A percentile compares a stretch with the other conserved stretches of the same genome.
phyloP scores from a whole-genome alignment of 2,888 invertebrate species.

The Andrena bucephala region DNA sequence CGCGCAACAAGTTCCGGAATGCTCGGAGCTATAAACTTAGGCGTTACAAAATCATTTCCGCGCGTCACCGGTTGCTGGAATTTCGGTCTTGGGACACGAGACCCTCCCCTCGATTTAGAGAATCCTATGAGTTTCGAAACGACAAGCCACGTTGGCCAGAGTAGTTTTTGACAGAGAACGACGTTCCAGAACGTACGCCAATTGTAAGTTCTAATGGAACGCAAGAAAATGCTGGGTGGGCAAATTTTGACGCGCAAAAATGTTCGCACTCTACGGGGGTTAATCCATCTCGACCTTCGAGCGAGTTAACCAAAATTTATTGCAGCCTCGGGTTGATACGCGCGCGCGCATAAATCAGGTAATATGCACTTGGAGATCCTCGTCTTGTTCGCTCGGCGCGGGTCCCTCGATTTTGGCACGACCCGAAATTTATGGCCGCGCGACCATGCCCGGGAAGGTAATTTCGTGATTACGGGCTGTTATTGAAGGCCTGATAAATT shows the following conservation, averaged over 20 bases:
- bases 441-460: slow-evolving; percentile 14
- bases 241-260: background rate
- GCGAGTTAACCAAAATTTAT: slow-evolving; percentile 36
- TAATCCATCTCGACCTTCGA: slow-evolving; percentile 32
- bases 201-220: too few relatives aligned
- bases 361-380: slow-evolving; percentile 31
- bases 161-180: background rate
- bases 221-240: too few relatives aligned
- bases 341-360: slow-evolving; percentile 34
- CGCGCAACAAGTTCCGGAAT: slow-evolving; percentile 56
- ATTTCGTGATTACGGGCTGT: slow-evolving; percentile 34
- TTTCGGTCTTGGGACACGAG: slow-evolving; percentile 8
- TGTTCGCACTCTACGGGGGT: background rate
- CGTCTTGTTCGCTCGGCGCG: slow-evolving; percentile 4
- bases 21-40: slow-evolving; percentile 68
- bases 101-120: background rate
- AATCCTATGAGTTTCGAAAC: background rate
- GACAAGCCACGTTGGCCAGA: background rate
- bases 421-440: slow-evolving; percentile 44
- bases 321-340: slow-evolving; percentile 25
- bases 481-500: slow-evolving; percentile 38
- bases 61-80: slow-evolving; percentile 58
- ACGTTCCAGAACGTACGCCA: too few relatives aligned
- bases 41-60: slow-evolving; percentile 65
- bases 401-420: slow-evolving; percentile 54